Percentiles rank a stretch among this genome's conserved stretches.
phyloP scores from a whole-genome alignment of 2,113 vertebrate species.

The Thunnus maccoyii region DNA sequence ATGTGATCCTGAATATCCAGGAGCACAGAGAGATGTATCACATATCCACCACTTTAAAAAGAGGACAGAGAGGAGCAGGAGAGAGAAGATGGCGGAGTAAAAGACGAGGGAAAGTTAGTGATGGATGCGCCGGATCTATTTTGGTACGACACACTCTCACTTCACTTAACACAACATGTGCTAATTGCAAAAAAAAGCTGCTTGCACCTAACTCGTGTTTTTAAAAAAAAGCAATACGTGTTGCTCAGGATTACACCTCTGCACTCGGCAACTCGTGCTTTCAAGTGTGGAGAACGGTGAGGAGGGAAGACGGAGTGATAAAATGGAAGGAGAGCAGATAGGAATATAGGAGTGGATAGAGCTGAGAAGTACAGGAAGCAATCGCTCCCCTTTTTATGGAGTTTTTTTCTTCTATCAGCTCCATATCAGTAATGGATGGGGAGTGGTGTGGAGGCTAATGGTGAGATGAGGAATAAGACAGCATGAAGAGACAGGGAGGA shows the following conservation, averaged over 20 bases:
- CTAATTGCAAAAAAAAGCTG: conserved; percentile 1
- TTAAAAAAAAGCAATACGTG: neutral
- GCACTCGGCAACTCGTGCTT: neutral
- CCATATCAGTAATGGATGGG: conserved; percentile 53
- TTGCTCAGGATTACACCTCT: neutral
- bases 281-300: neutral
- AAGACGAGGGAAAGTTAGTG: conserved; percentile 7
- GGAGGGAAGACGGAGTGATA: neutral
- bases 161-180: neutral
- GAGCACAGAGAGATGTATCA: conserved; percentile 52
- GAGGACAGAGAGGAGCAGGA: neutral
- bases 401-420: conserved; percentile 11
- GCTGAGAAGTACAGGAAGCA: conserved; percentile 25
- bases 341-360: neutral
- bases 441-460: conserved; percentile 55
- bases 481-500: conserved; percentile 29
- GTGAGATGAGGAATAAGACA: conserved; percentile 29
- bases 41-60: conserved; percentile 43
- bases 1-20: conserved; percentile 52
- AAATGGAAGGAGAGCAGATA: conserved; percentile 19
- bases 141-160: neutral
- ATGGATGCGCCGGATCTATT: conserved; percentile 18
- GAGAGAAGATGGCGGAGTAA: conserved; percentile 11
- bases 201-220: neutral
- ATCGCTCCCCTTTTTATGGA: conserved; percentile 25